Conservation (phyloP, 2,888 invertebrate genomes). For the Drosophila gaucha region DNA sequence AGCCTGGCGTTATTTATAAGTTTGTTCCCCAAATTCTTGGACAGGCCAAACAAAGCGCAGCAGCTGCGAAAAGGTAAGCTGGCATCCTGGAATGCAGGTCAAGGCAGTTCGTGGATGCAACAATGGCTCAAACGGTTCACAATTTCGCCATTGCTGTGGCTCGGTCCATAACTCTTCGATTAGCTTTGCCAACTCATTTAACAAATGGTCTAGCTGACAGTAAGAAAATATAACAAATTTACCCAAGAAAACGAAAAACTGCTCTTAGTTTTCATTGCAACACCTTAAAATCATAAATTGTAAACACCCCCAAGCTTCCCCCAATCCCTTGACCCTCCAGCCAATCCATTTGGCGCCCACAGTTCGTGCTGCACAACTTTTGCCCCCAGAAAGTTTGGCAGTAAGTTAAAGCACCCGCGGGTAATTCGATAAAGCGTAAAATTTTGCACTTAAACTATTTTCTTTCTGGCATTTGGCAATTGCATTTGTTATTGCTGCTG, state of each 20-base stretch:
- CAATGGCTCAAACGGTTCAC: slow-evolving; percentile 13
- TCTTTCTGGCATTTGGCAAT: slow-evolving; percentile 66
- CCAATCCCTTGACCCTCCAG: background rate
- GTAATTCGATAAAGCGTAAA: slow-evolving; percentile 84
- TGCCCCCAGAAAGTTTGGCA: slow-evolving; percentile 56
- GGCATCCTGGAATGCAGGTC: slow-evolving; percentile 46
- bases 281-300: slow-evolving; percentile 78
- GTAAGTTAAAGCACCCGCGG: slow-evolving; percentile 81
- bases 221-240: slow-evolving; percentile 76
- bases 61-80: slow-evolving; percentile 4
- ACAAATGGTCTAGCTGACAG: slow-evolving; percentile 76
- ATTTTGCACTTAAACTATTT: slow-evolving; percentile 83
- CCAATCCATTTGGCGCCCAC: background rate
- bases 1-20: slow-evolving; percentile 54
- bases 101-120: slow-evolving; percentile 38
- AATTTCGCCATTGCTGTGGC: slow-evolving; percentile 19
- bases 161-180: slow-evolving; percentile 72
- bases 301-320: slow-evolving; percentile 14
- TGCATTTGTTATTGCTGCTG: slow-evolving; percentile 54
- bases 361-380: slow-evolving; percentile 57
- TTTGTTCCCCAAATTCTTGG: slow-evolving; percentile 38
- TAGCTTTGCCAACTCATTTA: slow-evolving; percentile 77
- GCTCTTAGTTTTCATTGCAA: slow-evolving; percentile 73
- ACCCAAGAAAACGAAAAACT: slow-evolving; percentile 31
- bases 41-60: slow-evolving; percentile 29